Base-by-base conservation (phyloP, 2,113 vertebrate species). In the Acanthisitta chloris region DNA sequence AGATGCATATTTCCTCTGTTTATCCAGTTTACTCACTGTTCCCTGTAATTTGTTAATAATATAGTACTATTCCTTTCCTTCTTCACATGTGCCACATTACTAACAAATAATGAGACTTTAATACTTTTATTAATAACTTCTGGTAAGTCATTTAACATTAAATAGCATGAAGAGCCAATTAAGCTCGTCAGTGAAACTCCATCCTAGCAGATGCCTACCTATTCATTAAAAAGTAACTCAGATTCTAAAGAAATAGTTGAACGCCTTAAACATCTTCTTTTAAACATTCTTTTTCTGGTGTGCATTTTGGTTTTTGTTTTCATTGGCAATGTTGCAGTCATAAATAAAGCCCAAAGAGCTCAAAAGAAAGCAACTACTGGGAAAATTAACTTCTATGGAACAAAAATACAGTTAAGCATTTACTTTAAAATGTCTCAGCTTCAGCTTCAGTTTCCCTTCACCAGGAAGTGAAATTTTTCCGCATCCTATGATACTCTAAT, bases 51-150 rank as follows among this genome's bases (percentile, higher is more conserved):
- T 67, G 71, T 81, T 94, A 83, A 90, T 83, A 90, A 83, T 59
- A 57, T 91, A 78, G 26, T 73, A 21, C 12, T 59, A 77, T 66
- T 86, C 58, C 20, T 84, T 87, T 61, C 36, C 14, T 34, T 83
- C 73, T 93, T 94, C 57, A 38, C 43, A 82, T 89, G 94, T 93
- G 90, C 18, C 43, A 62, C 64, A 87, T 90, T 91, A 77, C 40
- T 52, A 92, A 85, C 28, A 93, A 96, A 90, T 82, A 92, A 96
- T 58, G 72, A 94, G 78, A 86, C 72, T 91, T 94, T 95, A 96
- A 93, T 96, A 79, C 51, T 88, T 96, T 90, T 92, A 96, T 96
- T 95, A 95, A 92, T 97, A 96, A 97, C 69, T 96, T 97, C 52
- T 82, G 45, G 38, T 92, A 94, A 91, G 71, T 81, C 54, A 88